These are phyloP conservation scores for Machimus atricapillus DNA, from an alignment of 2,888 invertebrate species.

Conservation along the genomic window DNA sequence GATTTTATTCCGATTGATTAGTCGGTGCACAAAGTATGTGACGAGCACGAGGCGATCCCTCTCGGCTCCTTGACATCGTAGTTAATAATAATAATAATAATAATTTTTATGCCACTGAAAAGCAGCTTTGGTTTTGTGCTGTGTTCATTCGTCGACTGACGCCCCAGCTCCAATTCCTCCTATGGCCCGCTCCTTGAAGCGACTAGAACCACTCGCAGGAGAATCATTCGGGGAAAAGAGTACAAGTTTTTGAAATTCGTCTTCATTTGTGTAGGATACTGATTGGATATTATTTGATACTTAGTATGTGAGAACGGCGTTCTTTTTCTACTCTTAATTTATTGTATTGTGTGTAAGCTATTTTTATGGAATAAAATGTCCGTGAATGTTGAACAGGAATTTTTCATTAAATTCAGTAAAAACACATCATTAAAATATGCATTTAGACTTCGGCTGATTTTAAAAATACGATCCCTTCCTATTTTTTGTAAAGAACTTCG, in stretches of 20 bases:
- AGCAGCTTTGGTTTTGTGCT: neutral
- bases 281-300: constrained; percentile 21
- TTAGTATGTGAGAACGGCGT: constrained; percentile 21
- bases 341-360: constrained; percentile 37
- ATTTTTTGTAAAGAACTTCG: too few species aligned
- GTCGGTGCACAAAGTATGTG: neutral
- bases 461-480: too few species aligned
- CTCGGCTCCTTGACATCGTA: neutral
- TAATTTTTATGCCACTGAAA: neutral
- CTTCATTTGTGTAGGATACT: neutral
- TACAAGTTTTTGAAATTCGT: neutral
- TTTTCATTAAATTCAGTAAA: neutral
- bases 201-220: neutral
- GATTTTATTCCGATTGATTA: neutral
- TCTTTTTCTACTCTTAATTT: constrained; percentile 33
- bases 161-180: neutral
- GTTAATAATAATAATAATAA: neutral
- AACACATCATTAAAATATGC: neutral
- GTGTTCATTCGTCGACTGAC: neutral
- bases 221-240: neutral
- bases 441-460: too few species aligned
- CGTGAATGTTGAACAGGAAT: neutral
- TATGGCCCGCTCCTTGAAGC: neutral
- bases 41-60: neutral
- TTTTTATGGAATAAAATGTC: constrained; percentile 36